Conservation (phyloP, 2,113 vertebrate genomes). For the Cebidichthys violaceus region DNA sequence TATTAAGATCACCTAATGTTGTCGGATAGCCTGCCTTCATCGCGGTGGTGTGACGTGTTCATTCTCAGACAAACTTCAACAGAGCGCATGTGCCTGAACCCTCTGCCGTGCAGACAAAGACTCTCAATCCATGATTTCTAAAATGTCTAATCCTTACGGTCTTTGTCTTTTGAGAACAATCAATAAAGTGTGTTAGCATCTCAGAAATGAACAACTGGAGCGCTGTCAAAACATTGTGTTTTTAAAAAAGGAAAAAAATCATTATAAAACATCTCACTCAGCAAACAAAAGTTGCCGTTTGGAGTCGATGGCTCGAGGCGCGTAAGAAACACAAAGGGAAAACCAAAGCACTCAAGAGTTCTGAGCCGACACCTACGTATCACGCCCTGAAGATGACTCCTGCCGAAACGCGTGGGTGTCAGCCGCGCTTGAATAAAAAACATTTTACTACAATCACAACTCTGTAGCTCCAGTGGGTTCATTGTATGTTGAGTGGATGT, state of each 20-base stretch:
- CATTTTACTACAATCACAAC: slow-evolving; percentile 12
- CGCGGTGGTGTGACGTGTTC: background rate
- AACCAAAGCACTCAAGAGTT: slow-evolving; percentile 9
- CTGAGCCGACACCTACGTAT: slow-evolving; percentile 32
- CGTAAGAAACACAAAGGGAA: slow-evolving; percentile 15
- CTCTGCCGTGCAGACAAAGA: background rate
- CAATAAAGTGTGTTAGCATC: background rate
- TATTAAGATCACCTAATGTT: background rate
- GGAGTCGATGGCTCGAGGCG: slow-evolving; percentile 8
- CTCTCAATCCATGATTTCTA: background rate
- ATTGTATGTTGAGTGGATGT: background rate
- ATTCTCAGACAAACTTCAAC: background rate
- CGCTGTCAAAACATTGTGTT: background rate
- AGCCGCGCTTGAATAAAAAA: slow-evolving; percentile 37
- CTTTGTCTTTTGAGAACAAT: background rate
- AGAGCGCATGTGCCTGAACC: background rate
- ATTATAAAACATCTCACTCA: background rate
- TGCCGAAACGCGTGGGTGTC: slow-evolving; percentile 45
- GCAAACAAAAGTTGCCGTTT: slow-evolving; percentile 4
- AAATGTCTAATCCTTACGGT: background rate
- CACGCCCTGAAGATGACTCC: slow-evolving; percentile 35
- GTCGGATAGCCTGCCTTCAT: background rate
- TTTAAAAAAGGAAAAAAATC: background rate
- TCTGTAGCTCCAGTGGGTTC: background rate
- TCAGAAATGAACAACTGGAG: background rate